Conservation (phyloP, 2,113 vertebrate genomes). For the Nannobrachium achirus region DNA sequence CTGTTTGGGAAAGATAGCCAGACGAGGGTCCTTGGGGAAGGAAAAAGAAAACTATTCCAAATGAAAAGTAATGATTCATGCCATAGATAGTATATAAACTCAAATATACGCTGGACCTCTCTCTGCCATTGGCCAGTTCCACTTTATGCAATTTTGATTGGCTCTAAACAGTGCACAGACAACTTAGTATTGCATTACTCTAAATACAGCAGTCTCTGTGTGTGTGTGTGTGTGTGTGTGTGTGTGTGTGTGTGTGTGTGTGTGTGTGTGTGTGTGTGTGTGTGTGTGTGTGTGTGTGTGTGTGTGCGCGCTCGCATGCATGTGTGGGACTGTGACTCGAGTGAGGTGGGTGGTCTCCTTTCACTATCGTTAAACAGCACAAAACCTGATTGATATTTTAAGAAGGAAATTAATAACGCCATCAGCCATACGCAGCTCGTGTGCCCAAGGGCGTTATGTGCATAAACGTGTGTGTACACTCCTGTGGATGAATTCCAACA, state of each 20-base stretch:
- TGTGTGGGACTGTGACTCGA: constrained; percentile 62
- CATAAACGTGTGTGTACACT: constrained; percentile 21
- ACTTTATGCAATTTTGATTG: constrained; percentile 81
- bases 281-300: constrained; percentile 55
- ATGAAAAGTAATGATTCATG: constrained; percentile 80
- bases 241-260: constrained; percentile 52
- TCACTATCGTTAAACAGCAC: constrained; percentile 80
- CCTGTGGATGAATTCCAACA: constrained; percentile 9
- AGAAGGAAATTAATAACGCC: constrained; percentile 87
- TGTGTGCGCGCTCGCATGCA: neutral
- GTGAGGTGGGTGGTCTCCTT: constrained; percentile 91
- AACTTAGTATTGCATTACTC: constrained; percentile 84
- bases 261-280: constrained; percentile 23
- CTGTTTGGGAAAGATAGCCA: constrained; percentile 82
- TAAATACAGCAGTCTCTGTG: constrained; percentile 72
- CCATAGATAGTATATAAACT: constrained; percentile 78
- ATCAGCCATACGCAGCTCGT: constrained; percentile 65
- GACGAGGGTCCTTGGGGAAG: constrained; percentile 71
- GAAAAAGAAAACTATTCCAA: constrained; percentile 77
- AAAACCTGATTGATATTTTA: constrained; percentile 89
- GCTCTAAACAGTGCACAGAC: constrained; percentile 80
- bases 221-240: constrained; percentile 33
- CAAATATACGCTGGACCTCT: constrained; percentile 69
- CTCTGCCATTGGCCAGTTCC: constrained; percentile 66
- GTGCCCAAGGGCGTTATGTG: constrained; percentile 24